Evolutionary conservation across 2,797 vertebrate species (phyloP).

Genomic region (Adelosebastes latens): DNA sequence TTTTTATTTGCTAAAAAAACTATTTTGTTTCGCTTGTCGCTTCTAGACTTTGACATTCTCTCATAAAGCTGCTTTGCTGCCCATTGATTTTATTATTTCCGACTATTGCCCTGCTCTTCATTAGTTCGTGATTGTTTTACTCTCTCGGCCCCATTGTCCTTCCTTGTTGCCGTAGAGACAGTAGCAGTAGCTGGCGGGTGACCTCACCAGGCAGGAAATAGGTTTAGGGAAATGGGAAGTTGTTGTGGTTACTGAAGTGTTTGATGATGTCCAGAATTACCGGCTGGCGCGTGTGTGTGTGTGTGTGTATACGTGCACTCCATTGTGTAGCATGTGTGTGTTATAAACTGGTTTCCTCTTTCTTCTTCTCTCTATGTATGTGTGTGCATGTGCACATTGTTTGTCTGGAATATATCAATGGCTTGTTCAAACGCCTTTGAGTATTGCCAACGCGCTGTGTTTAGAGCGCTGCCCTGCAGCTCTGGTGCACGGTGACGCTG

Average conservation of each 20-base stretch:
- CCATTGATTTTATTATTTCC: not conserved
- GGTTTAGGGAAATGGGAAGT: constrained; percentile 82
- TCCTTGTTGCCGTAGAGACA: constrained; percentile 34
- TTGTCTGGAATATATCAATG: constrained; percentile 62
- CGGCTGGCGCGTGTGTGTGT: constrained; percentile 27
- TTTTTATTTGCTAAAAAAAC: not conserved
- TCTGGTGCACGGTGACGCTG: constrained; percentile 16
- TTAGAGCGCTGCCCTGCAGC: constrained; percentile 35
- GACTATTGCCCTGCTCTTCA: not conserved
- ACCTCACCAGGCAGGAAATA: constrained; percentile 77
- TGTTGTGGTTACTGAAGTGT: constrained; percentile 82
- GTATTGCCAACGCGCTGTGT: constrained; percentile 44
- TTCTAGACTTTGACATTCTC: not conserved
- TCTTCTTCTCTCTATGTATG: not conserved
- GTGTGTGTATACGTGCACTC: not conserved
- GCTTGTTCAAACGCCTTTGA: constrained; percentile 28
- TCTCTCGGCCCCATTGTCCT: constrained; percentile 3
- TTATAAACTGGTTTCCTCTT: constrained; percentile 33
- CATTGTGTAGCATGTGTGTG: constrained; percentile 6
- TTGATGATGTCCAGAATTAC: constrained; percentile 78
- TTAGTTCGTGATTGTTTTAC: constrained; percentile 22
- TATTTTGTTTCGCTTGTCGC: not conserved
- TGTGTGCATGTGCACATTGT: constrained; percentile 29
- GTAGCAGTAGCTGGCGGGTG: constrained; percentile 39
- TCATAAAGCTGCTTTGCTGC: not conserved